Conservation (phyloP, 2,113 vertebrate genomes). For the Callorhinus ursinus region DNA sequence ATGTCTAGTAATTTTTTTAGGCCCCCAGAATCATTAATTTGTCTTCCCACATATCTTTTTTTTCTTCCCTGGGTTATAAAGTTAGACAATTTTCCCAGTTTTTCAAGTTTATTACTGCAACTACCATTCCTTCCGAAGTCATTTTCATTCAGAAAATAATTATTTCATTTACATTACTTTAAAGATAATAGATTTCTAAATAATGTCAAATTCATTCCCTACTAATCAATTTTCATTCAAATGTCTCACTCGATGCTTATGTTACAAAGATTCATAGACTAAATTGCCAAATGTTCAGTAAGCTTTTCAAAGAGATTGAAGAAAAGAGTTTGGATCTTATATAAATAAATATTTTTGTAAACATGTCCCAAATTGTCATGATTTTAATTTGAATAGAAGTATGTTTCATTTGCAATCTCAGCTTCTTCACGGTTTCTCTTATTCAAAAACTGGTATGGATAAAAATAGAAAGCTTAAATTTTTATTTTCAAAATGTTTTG, state of each 20-base stretch:
- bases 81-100: neutral
- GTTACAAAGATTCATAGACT: neutral
- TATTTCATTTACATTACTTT: conserved; percentile 3
- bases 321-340: neutral
- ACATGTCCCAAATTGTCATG: neutral
- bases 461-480: conserved; percentile 24
- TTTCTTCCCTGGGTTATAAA: neutral
- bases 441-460: neutral
- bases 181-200: conserved; percentile 22
- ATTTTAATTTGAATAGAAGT: conserved; percentile 45
- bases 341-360: conserved; percentile 6
- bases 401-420: conserved; percentile 25
- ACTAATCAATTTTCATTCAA: conserved; percentile 26
- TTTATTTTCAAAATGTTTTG: conserved; percentile 55
- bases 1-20: neutral
- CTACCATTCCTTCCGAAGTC: neutral
- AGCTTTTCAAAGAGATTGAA: conserved; percentile 31
- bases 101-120: neutral
- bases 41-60: neutral
- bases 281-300: neutral
- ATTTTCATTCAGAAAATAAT: conserved; percentile 51
- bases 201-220: conserved; percentile 4
- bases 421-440: neutral
- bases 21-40: neutral
- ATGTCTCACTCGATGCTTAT: neutral